These are phyloP conservation scores for Hyles lineata DNA, from an alignment of 2,888 invertebrate species.

Conservation along the genomic window DNA sequence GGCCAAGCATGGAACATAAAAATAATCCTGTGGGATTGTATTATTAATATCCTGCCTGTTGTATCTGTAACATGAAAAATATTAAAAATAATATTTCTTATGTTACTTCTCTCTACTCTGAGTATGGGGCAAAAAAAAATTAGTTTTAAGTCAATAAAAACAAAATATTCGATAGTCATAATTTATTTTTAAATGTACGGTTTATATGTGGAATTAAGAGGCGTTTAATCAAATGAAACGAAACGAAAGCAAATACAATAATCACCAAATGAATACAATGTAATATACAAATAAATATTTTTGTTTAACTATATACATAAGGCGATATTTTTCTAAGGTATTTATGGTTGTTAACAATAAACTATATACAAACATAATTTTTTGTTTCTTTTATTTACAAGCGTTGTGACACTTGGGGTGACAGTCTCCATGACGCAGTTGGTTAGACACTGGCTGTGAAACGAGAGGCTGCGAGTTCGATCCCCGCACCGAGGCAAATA, in stretches of 20 bases:
- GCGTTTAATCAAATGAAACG: background rate
- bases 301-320: background rate
- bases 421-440: background rate
- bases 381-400: background rate
- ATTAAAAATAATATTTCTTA: too few species aligned
- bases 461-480: too few species aligned
- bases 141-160: background rate
- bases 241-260: background rate
- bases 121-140: background rate
- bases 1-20: background rate
- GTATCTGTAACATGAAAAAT: too few species aligned
- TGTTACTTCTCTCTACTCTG: background rate
- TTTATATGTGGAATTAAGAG: background rate
- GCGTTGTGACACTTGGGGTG: background rate
- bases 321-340: background rate
- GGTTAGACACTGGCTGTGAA: background rate
- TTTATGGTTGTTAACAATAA: background rate
- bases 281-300: background rate
- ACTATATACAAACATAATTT: background rate
- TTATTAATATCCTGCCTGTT: background rate
- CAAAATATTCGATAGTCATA: background rate
- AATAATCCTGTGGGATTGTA: background rate
- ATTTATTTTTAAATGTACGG: background rate
- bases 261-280: background rate
- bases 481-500: too few species aligned